Conservation (phyloP, 2,888 invertebrate species). For the Agrotis clavis region DNA sequence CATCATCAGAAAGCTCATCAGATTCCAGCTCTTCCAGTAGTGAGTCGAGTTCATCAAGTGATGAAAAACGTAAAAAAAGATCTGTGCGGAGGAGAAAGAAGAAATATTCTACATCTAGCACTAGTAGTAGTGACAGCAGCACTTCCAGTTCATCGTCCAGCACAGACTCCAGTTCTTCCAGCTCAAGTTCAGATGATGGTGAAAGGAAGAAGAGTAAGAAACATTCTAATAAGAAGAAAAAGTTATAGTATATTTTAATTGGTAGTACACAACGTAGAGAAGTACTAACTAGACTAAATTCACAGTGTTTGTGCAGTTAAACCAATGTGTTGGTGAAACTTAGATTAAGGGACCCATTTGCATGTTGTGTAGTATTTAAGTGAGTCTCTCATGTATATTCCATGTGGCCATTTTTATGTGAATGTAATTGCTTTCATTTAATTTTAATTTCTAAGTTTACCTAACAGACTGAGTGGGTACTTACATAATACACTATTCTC, state of each 20-base stretch:
- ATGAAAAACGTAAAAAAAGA: conserved; percentile 77
- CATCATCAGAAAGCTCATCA: conserved; percentile 82
- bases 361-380: conserved; percentile 46
- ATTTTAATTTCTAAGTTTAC: conserved; percentile 20
- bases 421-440: conserved; percentile 25
- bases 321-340: neutral
- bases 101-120: conserved; percentile 81
- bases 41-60: conserved; percentile 83
- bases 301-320: conserved; percentile 30
- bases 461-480: conserved; percentile 46
- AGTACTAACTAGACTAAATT: conserved; percentile 29
- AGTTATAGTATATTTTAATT: conserved; percentile 62
- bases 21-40: conserved; percentile 82
- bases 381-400: conserved; percentile 45
- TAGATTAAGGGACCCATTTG: conserved; percentile 27
- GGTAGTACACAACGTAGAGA: conserved; percentile 36
- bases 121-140: conserved; percentile 77
- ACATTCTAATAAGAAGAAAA: conserved; percentile 73
- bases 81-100: conserved; percentile 73
- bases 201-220: conserved; percentile 76
- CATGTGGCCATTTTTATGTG: conserved; percentile 59
- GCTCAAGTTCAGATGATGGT: conserved; percentile 81
- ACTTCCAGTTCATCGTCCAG: conserved; percentile 76
- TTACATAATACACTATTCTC: conserved; percentile 30
- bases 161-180: conserved; percentile 76